phyloP scores from a whole-genome alignment of 2,888 invertebrate species.

The Eilema caniola region DNA sequence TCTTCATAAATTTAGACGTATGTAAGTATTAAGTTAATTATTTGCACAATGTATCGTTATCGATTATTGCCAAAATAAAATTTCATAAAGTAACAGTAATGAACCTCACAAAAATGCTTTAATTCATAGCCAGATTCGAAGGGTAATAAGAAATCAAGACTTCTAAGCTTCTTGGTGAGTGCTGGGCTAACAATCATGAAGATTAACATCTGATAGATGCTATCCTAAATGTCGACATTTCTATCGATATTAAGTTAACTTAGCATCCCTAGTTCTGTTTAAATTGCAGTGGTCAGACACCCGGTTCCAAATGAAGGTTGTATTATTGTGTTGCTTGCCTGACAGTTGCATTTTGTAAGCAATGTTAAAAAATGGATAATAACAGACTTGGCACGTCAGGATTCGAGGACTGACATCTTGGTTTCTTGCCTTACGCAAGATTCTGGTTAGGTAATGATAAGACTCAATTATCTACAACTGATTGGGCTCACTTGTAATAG shows the following conservation, averaged over 20 bases:
- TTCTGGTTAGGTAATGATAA: too few species aligned
- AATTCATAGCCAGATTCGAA: too few species aligned
- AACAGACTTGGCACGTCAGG: slow-evolving; percentile 23
- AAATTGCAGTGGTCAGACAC: slow-evolving; percentile 51
- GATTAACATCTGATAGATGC: too few species aligned
- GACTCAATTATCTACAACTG: neutral
- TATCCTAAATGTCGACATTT: neutral
- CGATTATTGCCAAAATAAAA: neutral
- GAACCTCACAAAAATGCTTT: too few species aligned
- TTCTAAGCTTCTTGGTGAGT: too few species aligned
- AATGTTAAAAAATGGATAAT: slow-evolving; percentile 37
- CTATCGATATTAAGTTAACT: neutral
- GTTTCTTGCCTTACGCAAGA: neutral
- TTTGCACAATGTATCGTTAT: too few species aligned
- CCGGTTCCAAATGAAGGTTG: slow-evolving; percentile 46
- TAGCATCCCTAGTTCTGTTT: slow-evolving; percentile 38
- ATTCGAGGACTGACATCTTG: slow-evolving; percentile 3
- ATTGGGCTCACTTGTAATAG: neutral
- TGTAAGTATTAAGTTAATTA: too few species aligned
- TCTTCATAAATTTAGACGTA: neutral
- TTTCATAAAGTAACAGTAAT: too few species aligned
- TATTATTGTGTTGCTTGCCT: slow-evolving; percentile 48
- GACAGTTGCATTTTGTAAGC: slow-evolving; percentile 46
- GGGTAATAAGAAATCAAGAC: too few species aligned
- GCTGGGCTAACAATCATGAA: too few species aligned